Evolutionary conservation across 2,888 invertebrate genomes (phyloP), one percentile per base, ranked within the genome.

Genomic region (Taphrorychus bicolor): DNA sequence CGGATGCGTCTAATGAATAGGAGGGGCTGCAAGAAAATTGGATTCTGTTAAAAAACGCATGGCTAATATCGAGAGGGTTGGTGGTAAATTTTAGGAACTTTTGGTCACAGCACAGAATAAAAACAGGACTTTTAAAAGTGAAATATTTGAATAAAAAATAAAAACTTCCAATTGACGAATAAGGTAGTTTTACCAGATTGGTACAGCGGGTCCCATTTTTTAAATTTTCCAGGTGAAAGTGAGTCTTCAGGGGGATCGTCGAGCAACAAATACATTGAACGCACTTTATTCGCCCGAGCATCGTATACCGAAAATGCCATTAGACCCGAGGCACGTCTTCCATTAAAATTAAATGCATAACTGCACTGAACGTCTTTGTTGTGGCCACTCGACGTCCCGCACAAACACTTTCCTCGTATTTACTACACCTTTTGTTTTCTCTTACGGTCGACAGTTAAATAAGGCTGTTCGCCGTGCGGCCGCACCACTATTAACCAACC

Each of bases 271-370:
- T 51, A 51, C 19, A 51, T 21, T 1, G 51, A 17, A 21, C 51
- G 51, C 51, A 51, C 22, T 22, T 22, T 18, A 18, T 51, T 51
- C 22, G 22, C n/a, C 17, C 21, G 19, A 18, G 51, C 5, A 51
- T 51, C 51, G 19, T 51, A 51, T 14, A 51, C 19, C 19, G 19
- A 18, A 22, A 51, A 51, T 51, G 51, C 51, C 51, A 51, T 51
- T 51, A n/a, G 45, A 45, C 11, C 32, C 32, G 11, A 7, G 2
- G 11, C 32, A 11, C 32, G 7, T 32, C 32, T 32, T 32, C 32
- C 32, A 32, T 32, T 9, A 32, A 32, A 9, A 32, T 32, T 32
- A 32, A 32, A 7, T 32, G 11, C 32, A 32, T 32, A 2, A 32
- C 32, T 32, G 3, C 32, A 32, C n/a, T n/a, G n/a, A 32, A 1